Conservation (phyloP, 2,797 vertebrate species). For the Neostethus bicornis region DNA sequence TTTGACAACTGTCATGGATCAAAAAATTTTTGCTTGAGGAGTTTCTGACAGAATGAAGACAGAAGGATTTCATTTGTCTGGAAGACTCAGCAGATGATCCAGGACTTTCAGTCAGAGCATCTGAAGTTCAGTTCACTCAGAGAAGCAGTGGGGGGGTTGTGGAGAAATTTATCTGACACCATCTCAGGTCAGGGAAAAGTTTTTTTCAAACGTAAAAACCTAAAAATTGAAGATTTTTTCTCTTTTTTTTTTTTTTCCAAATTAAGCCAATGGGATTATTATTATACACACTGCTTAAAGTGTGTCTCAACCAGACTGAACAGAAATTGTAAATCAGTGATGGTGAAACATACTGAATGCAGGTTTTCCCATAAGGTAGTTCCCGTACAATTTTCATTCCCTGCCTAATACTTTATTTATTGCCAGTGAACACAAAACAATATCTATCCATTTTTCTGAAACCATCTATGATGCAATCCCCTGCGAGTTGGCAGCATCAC, state of each 20-base stretch:
- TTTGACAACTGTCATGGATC: conserved; percentile 34
- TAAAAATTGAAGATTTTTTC: too few relatives aligned
- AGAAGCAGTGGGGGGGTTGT: background rate
- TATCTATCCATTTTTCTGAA: background rate
- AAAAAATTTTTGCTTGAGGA: conserved; percentile 22
- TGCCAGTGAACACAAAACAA: background rate
- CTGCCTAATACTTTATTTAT: background rate
- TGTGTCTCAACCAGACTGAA: background rate
- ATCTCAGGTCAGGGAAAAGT: background rate
- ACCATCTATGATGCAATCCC: background rate
- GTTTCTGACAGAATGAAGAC: conserved; percentile 12
- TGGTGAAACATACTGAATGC: background rate
- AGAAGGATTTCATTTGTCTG: conserved; percentile 14
- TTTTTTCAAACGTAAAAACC: background rate
- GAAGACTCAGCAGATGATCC: conserved; percentile 5
- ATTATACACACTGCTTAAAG: background rate
- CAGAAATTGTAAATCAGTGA: background rate
- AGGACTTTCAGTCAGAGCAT: conserved; percentile 5
- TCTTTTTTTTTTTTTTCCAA: too few relatives aligned
- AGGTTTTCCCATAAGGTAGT: background rate
- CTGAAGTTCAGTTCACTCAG: conserved; percentile 1
- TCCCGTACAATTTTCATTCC: background rate
- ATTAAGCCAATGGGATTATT: background rate
- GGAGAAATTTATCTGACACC: background rate
- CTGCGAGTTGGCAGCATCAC: background rate